Conservation (phyloP, 2,888 invertebrate species). For the Eucera pruinosa region DNA sequence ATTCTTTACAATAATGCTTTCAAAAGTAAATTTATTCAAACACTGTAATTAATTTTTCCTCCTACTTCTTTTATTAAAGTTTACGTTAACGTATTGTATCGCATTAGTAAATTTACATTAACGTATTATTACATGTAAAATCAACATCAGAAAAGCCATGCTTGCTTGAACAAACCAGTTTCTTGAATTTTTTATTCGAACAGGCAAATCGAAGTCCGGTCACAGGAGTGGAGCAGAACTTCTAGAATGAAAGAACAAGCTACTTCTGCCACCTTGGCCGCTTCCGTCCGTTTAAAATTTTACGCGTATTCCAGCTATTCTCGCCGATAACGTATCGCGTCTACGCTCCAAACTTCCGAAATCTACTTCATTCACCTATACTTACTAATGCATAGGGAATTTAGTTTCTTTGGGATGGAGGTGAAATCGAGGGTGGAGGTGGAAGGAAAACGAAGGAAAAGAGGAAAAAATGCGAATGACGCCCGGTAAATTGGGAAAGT, state of each 20-base stretch:
- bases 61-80: too few relatives aligned
- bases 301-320: constrained; percentile 2
- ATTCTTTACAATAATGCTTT: too few relatives aligned
- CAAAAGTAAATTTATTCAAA: too few relatives aligned
- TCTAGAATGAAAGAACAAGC: not conserved
- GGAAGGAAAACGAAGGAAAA: not conserved
- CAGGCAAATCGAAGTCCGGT: not conserved
- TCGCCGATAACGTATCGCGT: constrained; percentile 22
- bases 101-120: too few relatives aligned
- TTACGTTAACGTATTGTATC: too few relatives aligned
- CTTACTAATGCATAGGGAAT: constrained; percentile 42
- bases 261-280: not conserved
- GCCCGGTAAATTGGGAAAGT: constrained; percentile 60
- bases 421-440: not conserved
- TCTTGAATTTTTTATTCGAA: not conserved
- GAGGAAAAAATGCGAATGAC: constrained; percentile 7
- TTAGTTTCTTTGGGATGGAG: constrained; percentile 1
- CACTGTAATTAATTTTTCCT: too few relatives aligned
- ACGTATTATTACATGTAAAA: too few relatives aligned
- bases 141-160: too few relatives aligned
- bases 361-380: constrained; percentile 22
- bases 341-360: not conserved
- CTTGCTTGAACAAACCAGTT: not conserved
- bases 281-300: constrained; percentile 21
- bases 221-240: not conserved